Conservation (phyloP, 2,113 vertebrate species). For the Pholis gunnellus region DNA sequence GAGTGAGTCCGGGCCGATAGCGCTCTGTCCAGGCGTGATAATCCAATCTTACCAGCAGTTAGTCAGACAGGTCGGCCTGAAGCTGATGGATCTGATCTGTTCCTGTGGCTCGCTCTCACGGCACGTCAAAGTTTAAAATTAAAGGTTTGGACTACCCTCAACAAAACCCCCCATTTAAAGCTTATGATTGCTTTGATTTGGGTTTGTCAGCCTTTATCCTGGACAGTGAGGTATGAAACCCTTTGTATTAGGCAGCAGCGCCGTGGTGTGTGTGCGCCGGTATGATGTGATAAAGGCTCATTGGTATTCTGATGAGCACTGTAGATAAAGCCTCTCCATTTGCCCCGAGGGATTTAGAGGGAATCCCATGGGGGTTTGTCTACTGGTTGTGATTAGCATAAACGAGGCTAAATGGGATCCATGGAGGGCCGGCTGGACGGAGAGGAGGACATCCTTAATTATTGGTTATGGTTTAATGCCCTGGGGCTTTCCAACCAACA, state of each 20-base stretch:
- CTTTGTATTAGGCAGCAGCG: slow-evolving; percentile 24
- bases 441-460: slow-evolving; percentile 55
- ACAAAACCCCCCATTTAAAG: slow-evolving; percentile 32
- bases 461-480: slow-evolving; percentile 28
- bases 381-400: slow-evolving; percentile 63
- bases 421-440: background rate
- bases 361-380: slow-evolving; percentile 58
- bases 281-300: slow-evolving; percentile 50
- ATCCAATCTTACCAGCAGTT: slow-evolving; percentile 58
- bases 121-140: slow-evolving; percentile 39
- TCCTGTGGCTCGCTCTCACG: slow-evolving; percentile 15
- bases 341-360: slow-evolving; percentile 45
- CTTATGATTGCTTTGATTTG: slow-evolving; percentile 40
- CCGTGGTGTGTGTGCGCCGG: slow-evolving; percentile 19
- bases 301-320: slow-evolving; percentile 69
- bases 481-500: slow-evolving; percentile 19
- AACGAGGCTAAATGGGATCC: slow-evolving; percentile 59
- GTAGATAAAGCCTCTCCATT: slow-evolving; percentile 57
- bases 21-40: slow-evolving; percentile 53
- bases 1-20: slow-evolving; percentile 17
- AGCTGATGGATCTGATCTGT: slow-evolving; percentile 59
- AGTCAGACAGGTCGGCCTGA: slow-evolving; percentile 39
- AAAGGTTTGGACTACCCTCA: slow-evolving; percentile 39
- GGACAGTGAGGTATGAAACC: slow-evolving; percentile 39
- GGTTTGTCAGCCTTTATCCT: slow-evolving; percentile 52